These are phyloP conservation scores for Andinoacara biseriatus DNA, from an alignment of 2,113 vertebrate genomes.

Conservation along the genomic window DNA sequence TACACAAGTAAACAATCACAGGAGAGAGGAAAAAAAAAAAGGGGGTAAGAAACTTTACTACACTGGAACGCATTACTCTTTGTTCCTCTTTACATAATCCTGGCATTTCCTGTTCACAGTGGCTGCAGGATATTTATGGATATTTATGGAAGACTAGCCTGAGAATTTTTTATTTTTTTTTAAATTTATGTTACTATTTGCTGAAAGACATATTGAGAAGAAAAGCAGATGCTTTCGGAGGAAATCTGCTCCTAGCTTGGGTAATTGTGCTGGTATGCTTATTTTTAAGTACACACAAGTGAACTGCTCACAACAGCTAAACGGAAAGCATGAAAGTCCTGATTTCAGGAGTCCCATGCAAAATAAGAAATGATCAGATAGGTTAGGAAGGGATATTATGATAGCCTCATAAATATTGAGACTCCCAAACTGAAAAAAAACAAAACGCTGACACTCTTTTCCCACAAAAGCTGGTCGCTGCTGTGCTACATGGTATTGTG, in stretches of 20 bases:
- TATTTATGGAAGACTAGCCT: slow-evolving; percentile 59
- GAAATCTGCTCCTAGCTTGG: background rate
- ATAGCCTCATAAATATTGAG: background rate
- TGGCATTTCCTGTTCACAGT: slow-evolving; percentile 73
- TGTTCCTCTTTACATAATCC: slow-evolving; percentile 53
- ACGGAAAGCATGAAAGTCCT: background rate
- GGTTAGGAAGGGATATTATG: background rate
- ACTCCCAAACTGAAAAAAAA: background rate
- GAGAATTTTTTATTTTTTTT: slow-evolving; percentile 32
- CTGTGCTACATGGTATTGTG: background rate
- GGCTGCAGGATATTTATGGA: slow-evolving; percentile 64
- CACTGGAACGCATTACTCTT: slow-evolving; percentile 35
- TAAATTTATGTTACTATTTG: slow-evolving; percentile 38
- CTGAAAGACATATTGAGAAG: slow-evolving; percentile 41
- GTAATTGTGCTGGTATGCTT: background rate
- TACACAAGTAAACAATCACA: slow-evolving; percentile 58
- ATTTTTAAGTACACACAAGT: slow-evolving; percentile 7
- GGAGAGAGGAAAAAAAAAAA: background rate
- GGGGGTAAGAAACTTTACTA: slow-evolving; percentile 17
- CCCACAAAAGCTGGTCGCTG: background rate
- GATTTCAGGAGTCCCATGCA: background rate
- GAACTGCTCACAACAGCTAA: background rate
- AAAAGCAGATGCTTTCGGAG: slow-evolving; percentile 57
- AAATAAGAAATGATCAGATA: background rate
- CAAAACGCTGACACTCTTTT: too few species aligned